Conservation (phyloP, 1,140 invertebrate species). For the Zophobas morio region DNA sequence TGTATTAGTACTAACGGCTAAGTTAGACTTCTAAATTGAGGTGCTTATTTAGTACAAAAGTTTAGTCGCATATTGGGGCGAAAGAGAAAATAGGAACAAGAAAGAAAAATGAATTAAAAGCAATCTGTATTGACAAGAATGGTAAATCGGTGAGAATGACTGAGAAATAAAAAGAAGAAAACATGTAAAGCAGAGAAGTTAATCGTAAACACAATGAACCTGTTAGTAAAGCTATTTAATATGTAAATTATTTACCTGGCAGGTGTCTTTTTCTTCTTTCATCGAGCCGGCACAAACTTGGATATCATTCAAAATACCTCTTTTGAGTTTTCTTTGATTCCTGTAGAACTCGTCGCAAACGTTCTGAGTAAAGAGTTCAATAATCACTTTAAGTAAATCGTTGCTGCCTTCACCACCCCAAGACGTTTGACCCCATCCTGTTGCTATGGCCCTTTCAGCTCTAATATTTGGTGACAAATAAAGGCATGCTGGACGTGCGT, state of each 20-base stretch:
- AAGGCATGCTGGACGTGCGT: conserved; percentile 74
- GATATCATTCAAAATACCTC: conserved; percentile 68
- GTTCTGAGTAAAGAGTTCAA: conserved; percentile 63
- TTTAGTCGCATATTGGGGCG: not conserved
- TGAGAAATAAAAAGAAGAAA: no score
- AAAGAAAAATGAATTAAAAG: no score
- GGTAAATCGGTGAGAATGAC: no score
- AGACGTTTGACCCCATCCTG: conserved; percentile 64
- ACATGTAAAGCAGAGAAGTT: no score
- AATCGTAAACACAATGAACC: no score
- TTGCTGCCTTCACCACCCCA: conserved; percentile 66
- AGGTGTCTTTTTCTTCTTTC: conserved; percentile 66
- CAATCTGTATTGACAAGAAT: no score
- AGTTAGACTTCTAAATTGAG: not conserved
- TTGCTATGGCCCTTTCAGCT: conserved; percentile 46
- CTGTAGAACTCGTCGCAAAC: conserved; percentile 56
- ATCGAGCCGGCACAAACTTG: conserved; percentile 79
- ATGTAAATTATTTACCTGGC: conserved; percentile 61
- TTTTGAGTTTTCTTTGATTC: conserved; percentile 62
- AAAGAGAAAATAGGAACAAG: no score
- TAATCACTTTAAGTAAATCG: conserved; percentile 70
- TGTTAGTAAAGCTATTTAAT: not conserved
- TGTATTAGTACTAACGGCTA: not conserved
- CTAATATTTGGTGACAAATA: conserved; percentile 63
- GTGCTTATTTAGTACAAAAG: no score